Percentiles rank a stretch among this genome's conserved stretches.
Evolutionary conservation across 2,888 invertebrate species (phyloP).

Genomic region (Drosophila siamana): DNA sequence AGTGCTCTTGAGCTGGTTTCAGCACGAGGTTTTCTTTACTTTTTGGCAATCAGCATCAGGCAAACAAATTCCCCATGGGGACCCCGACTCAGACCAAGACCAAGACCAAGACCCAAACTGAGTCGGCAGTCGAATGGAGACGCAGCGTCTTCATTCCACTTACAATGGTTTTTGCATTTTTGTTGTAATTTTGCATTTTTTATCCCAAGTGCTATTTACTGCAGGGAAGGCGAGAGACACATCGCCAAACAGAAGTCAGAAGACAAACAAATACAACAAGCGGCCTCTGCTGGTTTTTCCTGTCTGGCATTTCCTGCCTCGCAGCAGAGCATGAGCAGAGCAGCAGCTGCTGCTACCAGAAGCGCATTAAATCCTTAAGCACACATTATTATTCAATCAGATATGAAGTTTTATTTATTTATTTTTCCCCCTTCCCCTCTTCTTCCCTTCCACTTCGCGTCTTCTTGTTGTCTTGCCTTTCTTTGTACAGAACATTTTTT

Average conservation of each 20-base stretch:
- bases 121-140: no score
- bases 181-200: constrained; percentile 64
- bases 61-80: constrained; percentile 70
- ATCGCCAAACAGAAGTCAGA: constrained; percentile 32
- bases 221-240: constrained; percentile 24
- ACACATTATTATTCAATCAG: constrained; percentile 83
- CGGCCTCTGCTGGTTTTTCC: constrained; percentile 6
- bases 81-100: no score
- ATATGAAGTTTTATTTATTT: constrained; percentile 72
- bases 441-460: not conserved
- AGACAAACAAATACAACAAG: constrained; percentile 38
- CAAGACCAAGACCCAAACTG: no score
- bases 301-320: constrained; percentile 7
- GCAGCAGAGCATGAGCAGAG: constrained; percentile 12
- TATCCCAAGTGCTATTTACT: constrained; percentile 46
- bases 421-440: constrained; percentile 19
- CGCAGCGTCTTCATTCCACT: constrained; percentile 10
- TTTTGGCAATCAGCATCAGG: constrained; percentile 75
- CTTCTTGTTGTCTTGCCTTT: not conserved
- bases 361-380: constrained; percentile 79
- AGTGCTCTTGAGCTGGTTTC: constrained; percentile 31
- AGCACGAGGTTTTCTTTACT: constrained; percentile 28
- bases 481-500: not conserved
- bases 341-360: constrained; percentile 61
- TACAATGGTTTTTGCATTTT: constrained; percentile 31